Percentiles rank a stretch among this genome's conserved stretches.
These are phyloP conservation scores for Brachynemurus nebulosus DNA, from an alignment of 2,888 invertebrate genomes.

Conservation along the genomic window DNA sequence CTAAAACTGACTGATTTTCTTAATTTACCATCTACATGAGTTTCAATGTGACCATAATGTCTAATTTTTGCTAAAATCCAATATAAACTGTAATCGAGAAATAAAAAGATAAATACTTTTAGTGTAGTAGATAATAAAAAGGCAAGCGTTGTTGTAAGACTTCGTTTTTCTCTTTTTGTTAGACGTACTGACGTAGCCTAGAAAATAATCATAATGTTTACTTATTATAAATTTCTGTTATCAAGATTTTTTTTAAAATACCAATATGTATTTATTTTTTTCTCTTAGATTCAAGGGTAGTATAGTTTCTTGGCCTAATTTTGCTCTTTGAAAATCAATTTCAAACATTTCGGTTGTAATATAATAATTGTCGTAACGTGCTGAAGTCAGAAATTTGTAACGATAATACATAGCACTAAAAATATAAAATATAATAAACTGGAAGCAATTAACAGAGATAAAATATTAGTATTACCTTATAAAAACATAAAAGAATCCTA, in stretches of 20 bases:
- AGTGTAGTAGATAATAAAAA: conserved; percentile 51
- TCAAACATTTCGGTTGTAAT: conserved; percentile 49
- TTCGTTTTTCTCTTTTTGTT: conserved; percentile 42
- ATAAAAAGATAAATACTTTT: conserved; percentile 58
- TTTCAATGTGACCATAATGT: conserved; percentile 34
- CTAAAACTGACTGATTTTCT: neutral
- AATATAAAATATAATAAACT: too few relatives aligned
- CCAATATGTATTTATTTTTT: conserved; percentile 44
- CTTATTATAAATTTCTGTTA: neutral
- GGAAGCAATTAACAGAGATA: too few relatives aligned
- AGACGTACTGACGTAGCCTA: conserved; percentile 45
- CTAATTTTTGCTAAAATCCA: conserved; percentile 51
- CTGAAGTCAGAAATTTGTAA: conserved; percentile 51
- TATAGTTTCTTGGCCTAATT: conserved; percentile 45
- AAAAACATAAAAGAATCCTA: too few relatives aligned
- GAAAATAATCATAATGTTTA: conserved; percentile 7
- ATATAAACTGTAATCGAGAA: conserved; percentile 63
- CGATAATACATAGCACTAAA: conserved; percentile 55
- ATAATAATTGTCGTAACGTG: conserved; percentile 57
- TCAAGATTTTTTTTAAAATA: too few relatives aligned
- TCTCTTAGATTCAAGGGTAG: conserved; percentile 55
- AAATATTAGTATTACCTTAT: too few relatives aligned
- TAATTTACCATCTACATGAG: conserved; percentile 33
- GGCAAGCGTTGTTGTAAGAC: conserved; percentile 37
- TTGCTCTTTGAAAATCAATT: conserved; percentile 45